phyloP scores from a whole-genome alignment of 2,113 vertebrate genomes.

The Menidia beryllina region DNA sequence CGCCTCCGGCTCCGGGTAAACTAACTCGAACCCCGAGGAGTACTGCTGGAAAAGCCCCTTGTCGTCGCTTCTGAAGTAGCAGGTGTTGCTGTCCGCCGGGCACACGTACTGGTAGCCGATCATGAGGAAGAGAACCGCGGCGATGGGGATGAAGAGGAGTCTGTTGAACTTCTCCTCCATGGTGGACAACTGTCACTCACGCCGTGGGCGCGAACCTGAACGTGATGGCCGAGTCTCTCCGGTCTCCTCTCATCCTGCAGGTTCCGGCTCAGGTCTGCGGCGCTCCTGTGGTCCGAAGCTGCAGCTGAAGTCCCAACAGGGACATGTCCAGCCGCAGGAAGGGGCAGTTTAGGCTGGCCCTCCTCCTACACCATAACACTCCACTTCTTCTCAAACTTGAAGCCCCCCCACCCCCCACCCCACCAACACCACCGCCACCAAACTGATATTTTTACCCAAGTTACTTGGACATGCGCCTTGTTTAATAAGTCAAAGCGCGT shows the following conservation, averaged over 20 bases:
- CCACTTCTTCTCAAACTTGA: slow-evolving; percentile 56
- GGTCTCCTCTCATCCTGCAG: slow-evolving; percentile 56
- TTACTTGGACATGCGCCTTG: neutral
- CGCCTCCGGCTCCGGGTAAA: slow-evolving; percentile 71
- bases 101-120: slow-evolving; percentile 93
- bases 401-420: too few relatives aligned
- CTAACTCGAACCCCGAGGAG: slow-evolving; percentile 30
- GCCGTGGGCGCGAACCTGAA: slow-evolving; percentile 49
- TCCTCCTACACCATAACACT: slow-evolving; percentile 28
- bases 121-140: slow-evolving; percentile 88
- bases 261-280: neutral
- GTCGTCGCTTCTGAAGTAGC: slow-evolving; percentile 74
- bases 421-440: neutral
- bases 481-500: neutral
- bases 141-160: slow-evolving; percentile 89
- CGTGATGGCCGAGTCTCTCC: slow-evolving; percentile 35
- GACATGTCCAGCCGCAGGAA: neutral
- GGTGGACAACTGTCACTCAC: slow-evolving; percentile 64
- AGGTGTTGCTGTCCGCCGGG: slow-evolving; percentile 79
- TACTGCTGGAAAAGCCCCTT: slow-evolving; percentile 52
- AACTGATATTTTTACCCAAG: neutral
- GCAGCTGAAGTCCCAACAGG: slow-evolving; percentile 6
- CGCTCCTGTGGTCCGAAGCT: neutral
- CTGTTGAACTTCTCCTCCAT: slow-evolving; percentile 93
- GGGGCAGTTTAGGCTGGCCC: slow-evolving; percentile 1